These are phyloP conservation scores for Oxystoma pomonae DNA, from an alignment of 2,888 invertebrate species.

Conservation along the genomic window DNA sequence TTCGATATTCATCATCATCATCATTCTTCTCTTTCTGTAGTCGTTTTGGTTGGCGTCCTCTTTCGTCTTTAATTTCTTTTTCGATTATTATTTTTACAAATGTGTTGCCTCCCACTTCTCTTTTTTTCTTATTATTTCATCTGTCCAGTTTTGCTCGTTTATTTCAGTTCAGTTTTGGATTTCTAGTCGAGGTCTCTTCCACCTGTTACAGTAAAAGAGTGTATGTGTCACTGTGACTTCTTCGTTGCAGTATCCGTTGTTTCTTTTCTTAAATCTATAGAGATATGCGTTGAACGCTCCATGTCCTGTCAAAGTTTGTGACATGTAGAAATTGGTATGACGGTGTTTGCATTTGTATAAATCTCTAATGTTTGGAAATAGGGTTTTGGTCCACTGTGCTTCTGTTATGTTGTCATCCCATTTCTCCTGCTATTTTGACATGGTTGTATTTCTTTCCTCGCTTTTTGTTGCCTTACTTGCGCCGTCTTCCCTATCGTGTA, in stretches of 20 bases:
- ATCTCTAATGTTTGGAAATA: conserved; percentile 5
- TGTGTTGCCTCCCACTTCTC: too few species aligned
- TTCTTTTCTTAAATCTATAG: conserved; percentile 3
- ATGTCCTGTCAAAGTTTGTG: conserved; percentile 9
- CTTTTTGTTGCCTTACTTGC: not conserved
- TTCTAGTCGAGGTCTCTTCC: too few species aligned
- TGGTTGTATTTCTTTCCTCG: not conserved
- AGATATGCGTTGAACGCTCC: conserved; percentile 10
- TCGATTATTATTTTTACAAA: too few species aligned
- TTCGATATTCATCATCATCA: too few species aligned
- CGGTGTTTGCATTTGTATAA: not conserved
- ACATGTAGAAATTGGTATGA: not conserved
- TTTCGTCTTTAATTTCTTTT: too few species aligned
- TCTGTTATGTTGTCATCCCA: not conserved
- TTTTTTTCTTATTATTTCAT: too few species aligned
- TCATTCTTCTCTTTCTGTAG: too few species aligned
- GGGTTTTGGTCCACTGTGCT: conserved; percentile 8
- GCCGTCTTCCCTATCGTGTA: not conserved
- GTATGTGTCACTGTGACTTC: conserved; percentile 11
- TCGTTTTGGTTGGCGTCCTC: too few species aligned
- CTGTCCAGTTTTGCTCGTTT: too few species aligned
- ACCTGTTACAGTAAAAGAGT: too few species aligned
- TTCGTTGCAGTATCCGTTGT: conserved; percentile 10
- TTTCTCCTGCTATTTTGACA: not conserved
- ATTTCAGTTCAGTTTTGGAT: too few species aligned